These are phyloP conservation scores for Byasa hedistus DNA, from an alignment of 2,888 invertebrate species.

Conservation along the genomic window DNA sequence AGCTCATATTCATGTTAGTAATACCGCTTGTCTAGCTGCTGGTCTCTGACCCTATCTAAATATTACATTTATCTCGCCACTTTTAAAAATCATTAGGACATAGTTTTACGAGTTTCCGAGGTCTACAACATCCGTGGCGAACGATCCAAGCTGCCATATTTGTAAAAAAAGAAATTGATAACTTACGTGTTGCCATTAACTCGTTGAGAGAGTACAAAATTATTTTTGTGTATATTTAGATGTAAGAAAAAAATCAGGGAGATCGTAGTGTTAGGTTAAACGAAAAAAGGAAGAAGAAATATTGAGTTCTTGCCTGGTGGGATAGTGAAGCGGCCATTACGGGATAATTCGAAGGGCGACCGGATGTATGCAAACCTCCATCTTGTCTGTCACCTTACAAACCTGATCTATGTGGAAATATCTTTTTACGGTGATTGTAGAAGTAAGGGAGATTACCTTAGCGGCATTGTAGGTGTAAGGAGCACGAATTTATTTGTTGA, in stretches of 20 bases:
- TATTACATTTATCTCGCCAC: slow-evolving; percentile 24
- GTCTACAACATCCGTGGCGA: slow-evolving; percentile 38
- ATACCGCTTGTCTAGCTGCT: slow-evolving; percentile 26
- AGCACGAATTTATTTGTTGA: slow-evolving; percentile 79
- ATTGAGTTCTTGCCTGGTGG: slow-evolving; percentile 71
- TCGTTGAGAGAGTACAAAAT: slow-evolving; percentile 79
- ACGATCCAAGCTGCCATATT: slow-evolving; percentile 71
- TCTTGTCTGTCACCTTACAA: slow-evolving; percentile 34
- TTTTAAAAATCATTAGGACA: slow-evolving; percentile 27
- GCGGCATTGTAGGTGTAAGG: slow-evolving; percentile 72
- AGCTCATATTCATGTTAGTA: slow-evolving; percentile 20
- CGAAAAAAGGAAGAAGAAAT: slow-evolving; percentile 54
- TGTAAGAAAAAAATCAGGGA: slow-evolving; percentile 79
- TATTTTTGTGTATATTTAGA: slow-evolving; percentile 79
- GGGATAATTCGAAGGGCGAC: slow-evolving; percentile 41
- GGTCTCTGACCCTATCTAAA: slow-evolving; percentile 26
- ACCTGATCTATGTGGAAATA: slow-evolving; percentile 30
- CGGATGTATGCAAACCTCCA: slow-evolving; percentile 34
- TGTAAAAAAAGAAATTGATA: slow-evolving; percentile 47
- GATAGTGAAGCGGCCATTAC: slow-evolving; percentile 53
- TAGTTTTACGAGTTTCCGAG: slow-evolving; percentile 40
- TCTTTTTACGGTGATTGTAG: slow-evolving; percentile 39
- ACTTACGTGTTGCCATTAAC: slow-evolving; percentile 70
- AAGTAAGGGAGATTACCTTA: slow-evolving; percentile 48
- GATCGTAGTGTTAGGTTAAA: slow-evolving; percentile 70